A percentile compares a stretch with the other conserved stretches of the same genome.
phyloP scores from a whole-genome alignment of 35 echinoderm and acorn worm genomes.

The Strongylocentrotus purpuratus region DNA sequence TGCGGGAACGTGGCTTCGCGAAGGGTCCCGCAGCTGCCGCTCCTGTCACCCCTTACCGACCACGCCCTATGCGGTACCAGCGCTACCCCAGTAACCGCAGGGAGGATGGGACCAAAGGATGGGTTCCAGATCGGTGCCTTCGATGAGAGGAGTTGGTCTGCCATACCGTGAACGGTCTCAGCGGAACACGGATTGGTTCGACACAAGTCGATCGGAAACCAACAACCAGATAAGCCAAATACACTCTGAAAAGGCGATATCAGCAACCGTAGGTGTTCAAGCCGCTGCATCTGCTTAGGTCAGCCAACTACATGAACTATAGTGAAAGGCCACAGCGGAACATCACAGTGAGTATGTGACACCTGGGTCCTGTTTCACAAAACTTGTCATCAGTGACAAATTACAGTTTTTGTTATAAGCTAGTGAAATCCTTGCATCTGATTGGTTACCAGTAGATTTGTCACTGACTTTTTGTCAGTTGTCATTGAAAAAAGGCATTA shows the following conservation, averaged over 20 bases:
- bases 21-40: conserved; percentile 24
- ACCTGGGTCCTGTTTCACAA: no score
- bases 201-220: conserved; percentile 23
- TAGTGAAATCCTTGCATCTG: no score
- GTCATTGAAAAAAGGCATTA: no score
- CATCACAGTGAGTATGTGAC: no score
- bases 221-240: background rate
- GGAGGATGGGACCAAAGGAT: background rate
- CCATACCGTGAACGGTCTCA: conserved; percentile 25
- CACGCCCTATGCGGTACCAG: background rate
- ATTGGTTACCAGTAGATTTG: no score
- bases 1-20: conserved; percentile 42
- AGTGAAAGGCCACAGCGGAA: no score
- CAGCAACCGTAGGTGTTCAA: background rate
- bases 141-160: background rate
- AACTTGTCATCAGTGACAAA: no score
- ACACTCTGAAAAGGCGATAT: background rate
- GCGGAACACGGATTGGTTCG: conserved; percentile 28
- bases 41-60: background rate
- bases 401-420: no score
- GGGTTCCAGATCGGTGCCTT: conserved; percentile 5
- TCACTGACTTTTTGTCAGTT: no score
- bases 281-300: conserved; percentile 21
- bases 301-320: background rate
- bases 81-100: background rate